Percentiles rank a stretch among this genome's conserved stretches.
These are phyloP conservation scores for Xiphophorus maculatus DNA, from an alignment of 2,113 vertebrate species.

Conservation along the genomic window DNA sequence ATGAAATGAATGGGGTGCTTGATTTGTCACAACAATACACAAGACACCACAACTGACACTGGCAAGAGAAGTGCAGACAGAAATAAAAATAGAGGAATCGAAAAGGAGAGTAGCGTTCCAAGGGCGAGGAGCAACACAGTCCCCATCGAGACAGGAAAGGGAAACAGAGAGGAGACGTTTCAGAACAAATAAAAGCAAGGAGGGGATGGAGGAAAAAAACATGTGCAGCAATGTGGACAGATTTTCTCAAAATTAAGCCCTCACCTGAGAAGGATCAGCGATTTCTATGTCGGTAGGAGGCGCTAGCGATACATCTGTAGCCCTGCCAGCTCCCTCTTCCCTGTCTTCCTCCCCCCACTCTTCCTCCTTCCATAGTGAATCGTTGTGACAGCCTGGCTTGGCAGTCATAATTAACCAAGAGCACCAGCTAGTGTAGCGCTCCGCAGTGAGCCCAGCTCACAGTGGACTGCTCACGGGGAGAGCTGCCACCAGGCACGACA, in stretches of 20 bases:
- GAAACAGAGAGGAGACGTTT: slow-evolving; percentile 5
- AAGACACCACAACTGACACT: slow-evolving; percentile 49
- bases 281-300: slow-evolving; percentile 72
- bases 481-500: slow-evolving; percentile 28
- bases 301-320: slow-evolving; percentile 74
- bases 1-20: slow-evolving; percentile 55
- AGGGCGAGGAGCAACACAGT: slow-evolving; percentile 24
- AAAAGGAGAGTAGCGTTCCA: slow-evolving; percentile 37
- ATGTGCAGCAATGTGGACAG: slow-evolving; percentile 19
- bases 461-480: slow-evolving; percentile 23
- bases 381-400: slow-evolving; percentile 55
- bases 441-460: slow-evolving; percentile 23
- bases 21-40: slow-evolving; percentile 59
- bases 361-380: slow-evolving; percentile 51
- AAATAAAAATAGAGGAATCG: slow-evolving; percentile 24
- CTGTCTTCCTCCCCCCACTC: neutral
- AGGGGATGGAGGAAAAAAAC: slow-evolving; percentile 9
- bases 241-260: slow-evolving; percentile 39
- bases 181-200: slow-evolving; percentile 22
- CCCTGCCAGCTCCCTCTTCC: slow-evolving; percentile 43
- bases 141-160: slow-evolving; percentile 16
- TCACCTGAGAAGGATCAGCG: slow-evolving; percentile 10
- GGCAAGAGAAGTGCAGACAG: slow-evolving; percentile 43
- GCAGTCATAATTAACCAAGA: slow-evolving; percentile 69
- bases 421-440: slow-evolving; percentile 46